These are phyloP conservation scores for Poeciliopsis infans DNA, from an alignment of 2,797 vertebrate genomes.

Conservation along the genomic window DNA sequence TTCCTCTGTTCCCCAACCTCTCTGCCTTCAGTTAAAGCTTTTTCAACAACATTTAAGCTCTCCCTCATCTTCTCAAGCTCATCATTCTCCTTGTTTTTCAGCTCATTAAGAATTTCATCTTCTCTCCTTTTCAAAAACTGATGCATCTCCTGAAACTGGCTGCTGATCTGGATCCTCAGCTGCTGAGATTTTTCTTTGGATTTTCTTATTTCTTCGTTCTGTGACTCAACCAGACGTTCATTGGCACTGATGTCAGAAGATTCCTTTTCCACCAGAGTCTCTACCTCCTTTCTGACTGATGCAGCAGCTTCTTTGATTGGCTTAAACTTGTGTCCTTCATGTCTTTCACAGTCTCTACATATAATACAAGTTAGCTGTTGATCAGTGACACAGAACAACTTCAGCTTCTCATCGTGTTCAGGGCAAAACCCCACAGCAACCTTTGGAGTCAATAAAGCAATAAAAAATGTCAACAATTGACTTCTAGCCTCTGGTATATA, in stretches of 20 bases:
- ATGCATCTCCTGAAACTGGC: slow-evolving; percentile 44
- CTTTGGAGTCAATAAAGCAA: slow-evolving; percentile 14
- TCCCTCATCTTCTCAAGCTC: slow-evolving; percentile 30
- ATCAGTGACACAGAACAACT: slow-evolving; percentile 75
- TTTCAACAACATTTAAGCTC: not conserved
- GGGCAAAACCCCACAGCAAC: slow-evolving; percentile 8
- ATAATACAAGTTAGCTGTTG: slow-evolving; percentile 65
- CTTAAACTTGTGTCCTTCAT: slow-evolving; percentile 69
- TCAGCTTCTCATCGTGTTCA: slow-evolving; percentile 72
- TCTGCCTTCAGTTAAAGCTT: slow-evolving; percentile 5
- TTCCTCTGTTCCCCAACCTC: slow-evolving; percentile 15
- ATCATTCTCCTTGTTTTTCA: slow-evolving; percentile 20
- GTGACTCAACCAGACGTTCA: slow-evolving; percentile 36
- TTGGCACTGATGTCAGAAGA: slow-evolving; percentile 29
- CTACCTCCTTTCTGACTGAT: slow-evolving; percentile 45
- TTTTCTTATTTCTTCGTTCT: slow-evolving; percentile 58
- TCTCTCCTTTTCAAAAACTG: slow-evolving; percentile 34
- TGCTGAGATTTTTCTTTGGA: slow-evolving; percentile 40
- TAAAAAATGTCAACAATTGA: not conserved
- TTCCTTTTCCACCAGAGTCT: not conserved
- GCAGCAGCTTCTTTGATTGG: slow-evolving; percentile 66
- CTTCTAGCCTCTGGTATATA: not conserved
- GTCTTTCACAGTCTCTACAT: slow-evolving; percentile 63
- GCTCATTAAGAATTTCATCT: slow-evolving; percentile 28
- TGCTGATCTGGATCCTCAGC: slow-evolving; percentile 29